Base-by-base conservation (phyloP, 2,113 vertebrate species). In the Sander lucioperca region DNA sequence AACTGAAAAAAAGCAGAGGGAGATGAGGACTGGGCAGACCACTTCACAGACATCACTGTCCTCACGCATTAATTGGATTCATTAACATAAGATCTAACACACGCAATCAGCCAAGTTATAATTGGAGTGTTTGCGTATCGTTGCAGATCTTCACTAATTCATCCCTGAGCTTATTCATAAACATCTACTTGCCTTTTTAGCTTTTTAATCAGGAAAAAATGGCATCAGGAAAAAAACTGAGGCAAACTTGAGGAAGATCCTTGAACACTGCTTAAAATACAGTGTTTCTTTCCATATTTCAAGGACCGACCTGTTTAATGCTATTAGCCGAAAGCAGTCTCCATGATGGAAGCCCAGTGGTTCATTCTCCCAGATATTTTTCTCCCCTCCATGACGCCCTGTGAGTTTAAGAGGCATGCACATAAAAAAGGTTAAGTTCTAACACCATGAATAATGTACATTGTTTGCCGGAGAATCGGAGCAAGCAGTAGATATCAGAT, bases 361-460 rank as follows among this genome's bases (percentile, higher is more conserved):
- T 88, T 83, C 62, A 15, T 80, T 80, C 74, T 74, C 45, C 50
- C 67, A 84, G 82, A 84, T 80, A 77, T 65, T 74, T 84, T 64
- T 64, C 80, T 74, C 62, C 79, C 64, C 85, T 70, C 66, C 23
- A 16, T 65, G 78, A 89, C 47, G 76, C 82, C 19, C 23, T 45
- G 75, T 30, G 54, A 81, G 82, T 83, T 86, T 91, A 80, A 84
- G 87, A 89, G 82, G 54, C 67, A 18, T 57, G 53, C 78, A 86
- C 85, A 87, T 93, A 70, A 88, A 90, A 91, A 92, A 84, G 88
- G 39, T 43, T 88, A 80, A 81, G 82, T 82, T 87, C 79, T 73
- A 72, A 82, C 48, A 12, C 53, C 62, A 93, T 94, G 83, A 93
- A 94, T 95, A 91, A 94, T 95, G 90, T 88, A 94, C 83, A 75